A percentile compares a stretch with the other conserved stretches of the same genome.
Evolutionary conservation across 2,113 vertebrate species (phyloP).

Genomic region (Phylloscopus trochilus): DNA sequence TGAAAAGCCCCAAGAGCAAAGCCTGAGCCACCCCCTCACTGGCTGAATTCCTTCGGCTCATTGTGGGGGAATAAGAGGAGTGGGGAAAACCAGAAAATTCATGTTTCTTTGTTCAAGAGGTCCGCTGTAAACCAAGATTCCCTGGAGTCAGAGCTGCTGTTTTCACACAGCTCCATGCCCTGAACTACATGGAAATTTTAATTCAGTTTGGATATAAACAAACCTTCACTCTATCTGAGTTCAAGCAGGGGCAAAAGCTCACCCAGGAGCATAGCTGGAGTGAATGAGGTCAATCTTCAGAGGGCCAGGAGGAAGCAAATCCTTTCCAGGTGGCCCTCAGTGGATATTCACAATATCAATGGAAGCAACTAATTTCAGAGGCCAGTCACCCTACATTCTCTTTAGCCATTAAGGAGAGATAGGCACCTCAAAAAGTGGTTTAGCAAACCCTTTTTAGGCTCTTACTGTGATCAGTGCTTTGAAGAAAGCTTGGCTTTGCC

Average conservation of each 20-base stretch:
- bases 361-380: constrained; percentile 7
- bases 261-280: neutral
- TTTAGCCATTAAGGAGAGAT: constrained; percentile 20
- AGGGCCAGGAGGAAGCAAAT: neutral
- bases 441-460: neutral
- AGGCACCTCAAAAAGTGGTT: neutral
- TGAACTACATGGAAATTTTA: constrained; percentile 30
- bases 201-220: constrained; percentile 47
- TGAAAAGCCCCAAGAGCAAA: neutral
- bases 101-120: neutral
- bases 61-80: neutral
- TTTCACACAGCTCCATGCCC: neutral
- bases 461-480: neutral
- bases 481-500: neutral
- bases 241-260: constrained; percentile 45
- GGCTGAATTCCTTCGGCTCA: neutral
- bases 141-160: neutral
- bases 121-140: constrained; percentile 35
- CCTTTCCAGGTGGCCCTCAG: constrained; percentile 21
- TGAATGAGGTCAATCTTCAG: neutral
- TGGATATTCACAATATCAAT: neutral
- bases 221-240: constrained; percentile 44
- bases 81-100: neutral
- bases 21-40: neutral
- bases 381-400: constrained; percentile 1